A percentile compares a stretch with the other conserved stretches of the same genome.
phyloP scores from a whole-genome alignment of 2,888 invertebrate species.

The Pristionchus maxplancki region DNA sequence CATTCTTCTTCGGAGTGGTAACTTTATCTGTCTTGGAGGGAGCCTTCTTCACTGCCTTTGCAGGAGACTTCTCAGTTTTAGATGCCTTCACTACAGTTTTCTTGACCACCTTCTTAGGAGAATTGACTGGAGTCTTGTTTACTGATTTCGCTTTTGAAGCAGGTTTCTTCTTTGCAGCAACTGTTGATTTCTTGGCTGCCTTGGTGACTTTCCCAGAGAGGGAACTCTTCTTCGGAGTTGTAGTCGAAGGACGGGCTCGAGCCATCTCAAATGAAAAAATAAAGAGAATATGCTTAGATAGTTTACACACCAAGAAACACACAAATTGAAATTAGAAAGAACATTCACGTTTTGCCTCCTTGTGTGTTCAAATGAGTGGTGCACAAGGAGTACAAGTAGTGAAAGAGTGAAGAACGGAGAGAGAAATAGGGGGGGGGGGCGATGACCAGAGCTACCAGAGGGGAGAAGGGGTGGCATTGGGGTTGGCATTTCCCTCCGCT shows the following conservation, averaged over 20 bases:
- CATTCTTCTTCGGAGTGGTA: neutral
- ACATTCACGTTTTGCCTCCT: neutral
- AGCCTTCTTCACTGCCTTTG: neutral
- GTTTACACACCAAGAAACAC: neutral
- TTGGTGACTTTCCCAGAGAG: neutral
- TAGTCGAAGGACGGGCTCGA: neutral
- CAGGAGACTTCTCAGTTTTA: neutral
- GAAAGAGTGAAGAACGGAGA: neutral
- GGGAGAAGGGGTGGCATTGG: neutral
- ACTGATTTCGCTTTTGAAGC: neutral
- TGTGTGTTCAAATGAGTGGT: neutral
- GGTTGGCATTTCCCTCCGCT: neutral
- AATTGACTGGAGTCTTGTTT: neutral
- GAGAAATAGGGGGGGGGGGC: neutral
- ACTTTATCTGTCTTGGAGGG: neutral
- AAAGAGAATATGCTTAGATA: neutral
- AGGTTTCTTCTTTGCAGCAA: neutral
- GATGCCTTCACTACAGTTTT: neutral
- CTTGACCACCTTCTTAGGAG: neutral
- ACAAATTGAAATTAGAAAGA: neutral
- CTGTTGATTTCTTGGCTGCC: neutral
- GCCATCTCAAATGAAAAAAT: neutral
- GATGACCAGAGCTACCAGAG: neutral
- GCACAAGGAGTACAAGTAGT: neutral
- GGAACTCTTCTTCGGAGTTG: neutral